Percentiles rank a stretch among this genome's conserved stretches.
Conservation (phyloP, 2,113 vertebrate genomes). For the Anhinga rufa region DNA sequence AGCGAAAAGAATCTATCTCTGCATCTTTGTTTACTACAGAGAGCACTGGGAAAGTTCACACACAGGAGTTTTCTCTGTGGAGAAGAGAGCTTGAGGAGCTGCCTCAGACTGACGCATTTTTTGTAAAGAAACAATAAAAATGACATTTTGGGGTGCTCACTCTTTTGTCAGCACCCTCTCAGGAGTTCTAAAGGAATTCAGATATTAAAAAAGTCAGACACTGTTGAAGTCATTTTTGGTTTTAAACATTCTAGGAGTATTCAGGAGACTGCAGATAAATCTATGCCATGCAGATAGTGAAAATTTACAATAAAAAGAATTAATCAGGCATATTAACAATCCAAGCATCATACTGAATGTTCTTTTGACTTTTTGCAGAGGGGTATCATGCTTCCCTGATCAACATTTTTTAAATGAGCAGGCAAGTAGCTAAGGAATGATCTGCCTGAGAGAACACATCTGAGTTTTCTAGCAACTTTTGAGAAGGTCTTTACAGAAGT, state of each 20-base stretch:
- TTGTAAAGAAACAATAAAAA: not conserved
- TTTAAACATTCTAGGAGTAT: not conserved
- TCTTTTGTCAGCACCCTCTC: not conserved
- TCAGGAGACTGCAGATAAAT: not conserved
- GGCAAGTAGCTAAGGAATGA: not conserved
- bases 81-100: not conserved
- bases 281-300: not conserved
- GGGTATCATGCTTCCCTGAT: not conserved
- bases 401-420: not conserved
- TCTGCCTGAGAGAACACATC: not conserved
- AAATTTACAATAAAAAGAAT: not conserved
- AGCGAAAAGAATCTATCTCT: no score
- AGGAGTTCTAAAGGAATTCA: not conserved
- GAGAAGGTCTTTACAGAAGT: not conserved
- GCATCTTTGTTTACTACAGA: not conserved
- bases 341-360: not conserved
- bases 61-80: not conserved
- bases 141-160: not conserved
- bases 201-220: not conserved
- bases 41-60: not conserved
- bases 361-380: not conserved
- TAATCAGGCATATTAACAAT: not conserved
- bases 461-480: not conserved
- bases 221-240: not conserved
- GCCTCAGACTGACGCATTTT: not conserved